phyloP scores from a whole-genome alignment of 23 tunicate species.

The Trididemnum clinides region DNA sequence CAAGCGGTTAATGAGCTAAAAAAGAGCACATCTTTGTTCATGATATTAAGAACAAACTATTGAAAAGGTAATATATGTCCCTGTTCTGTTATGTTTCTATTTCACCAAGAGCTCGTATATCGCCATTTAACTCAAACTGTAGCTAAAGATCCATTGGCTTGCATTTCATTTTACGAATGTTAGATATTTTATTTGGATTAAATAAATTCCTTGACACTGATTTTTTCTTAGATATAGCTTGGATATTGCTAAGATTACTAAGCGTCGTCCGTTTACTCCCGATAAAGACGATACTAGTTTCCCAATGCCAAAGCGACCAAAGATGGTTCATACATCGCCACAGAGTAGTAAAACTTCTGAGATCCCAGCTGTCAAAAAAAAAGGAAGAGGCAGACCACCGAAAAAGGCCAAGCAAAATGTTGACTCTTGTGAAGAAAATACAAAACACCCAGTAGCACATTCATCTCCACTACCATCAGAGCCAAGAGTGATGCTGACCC shows the following conservation, averaged over 20 bases:
- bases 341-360: not conserved
- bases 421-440: not conserved
- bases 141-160: no score
- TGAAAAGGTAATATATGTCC: no score
- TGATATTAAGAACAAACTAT: no score
- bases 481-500: constrained; percentile 63
- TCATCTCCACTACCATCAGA: not conserved
- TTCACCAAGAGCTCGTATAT: not conserved
- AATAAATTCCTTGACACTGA: not conserved
- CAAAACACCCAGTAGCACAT: not conserved
- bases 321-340: not conserved
- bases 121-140: not conserved
- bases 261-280: constrained; percentile 39
- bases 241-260: constrained; percentile 81
- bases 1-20: no score
- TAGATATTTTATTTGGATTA: no score
- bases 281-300: constrained; percentile 42
- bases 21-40: no score
- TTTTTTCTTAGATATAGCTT: constrained; percentile 48
- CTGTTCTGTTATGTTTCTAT: no score
- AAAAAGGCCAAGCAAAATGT: constrained; percentile 6
- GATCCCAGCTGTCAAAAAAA: not conserved
- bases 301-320: constrained; percentile 21
- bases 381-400: constrained; percentile 52
- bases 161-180: no score